These are phyloP conservation scores for Lateolabrax maculatus DNA, from an alignment of 2,797 vertebrate species.

Conservation along the genomic window DNA sequence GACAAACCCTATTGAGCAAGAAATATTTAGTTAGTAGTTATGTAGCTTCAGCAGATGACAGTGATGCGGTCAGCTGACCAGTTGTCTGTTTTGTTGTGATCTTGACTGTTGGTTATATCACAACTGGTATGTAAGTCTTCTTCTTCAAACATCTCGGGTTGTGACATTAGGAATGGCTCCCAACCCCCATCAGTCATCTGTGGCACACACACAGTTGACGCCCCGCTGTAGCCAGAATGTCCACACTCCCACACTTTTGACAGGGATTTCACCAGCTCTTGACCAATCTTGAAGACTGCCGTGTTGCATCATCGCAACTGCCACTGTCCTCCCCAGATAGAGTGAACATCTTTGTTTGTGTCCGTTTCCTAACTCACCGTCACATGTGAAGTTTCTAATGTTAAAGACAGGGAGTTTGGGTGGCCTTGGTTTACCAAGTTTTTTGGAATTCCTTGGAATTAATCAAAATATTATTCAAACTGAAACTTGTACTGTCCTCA, in stretches of 20 bases:
- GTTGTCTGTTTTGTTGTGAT: conserved; percentile 16
- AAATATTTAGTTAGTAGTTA: background rate
- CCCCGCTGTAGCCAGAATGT: conserved; percentile 35
- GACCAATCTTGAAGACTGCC: conserved; percentile 59
- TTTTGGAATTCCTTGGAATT: background rate
- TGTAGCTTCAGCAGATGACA: background rate
- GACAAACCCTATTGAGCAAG: background rate
- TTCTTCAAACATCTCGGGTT: conserved; percentile 33
- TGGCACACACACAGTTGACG: conserved; percentile 33
- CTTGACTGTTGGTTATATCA: conserved; percentile 35
- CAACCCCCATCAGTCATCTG: conserved; percentile 22
- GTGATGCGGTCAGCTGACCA: background rate
- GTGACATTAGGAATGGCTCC: conserved; percentile 53
- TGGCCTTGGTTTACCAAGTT: background rate
- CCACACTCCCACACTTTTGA: conserved; percentile 34
- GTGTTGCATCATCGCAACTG: conserved; percentile 78
- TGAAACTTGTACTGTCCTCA: background rate
- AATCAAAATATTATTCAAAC: background rate
- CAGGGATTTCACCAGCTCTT: conserved; percentile 75
- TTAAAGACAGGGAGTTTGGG: background rate
- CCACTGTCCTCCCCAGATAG: conserved; percentile 48
- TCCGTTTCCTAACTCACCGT: background rate
- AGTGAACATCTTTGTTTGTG: background rate
- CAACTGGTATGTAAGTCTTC: conserved; percentile 42
- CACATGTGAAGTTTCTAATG: background rate